A percentile compares a stretch with the other conserved stretches of the same genome.
These are phyloP conservation scores for Phoenoteleia sp. DNA, from an alignment of 2,888 invertebrate species.

Conservation along the genomic window DNA sequence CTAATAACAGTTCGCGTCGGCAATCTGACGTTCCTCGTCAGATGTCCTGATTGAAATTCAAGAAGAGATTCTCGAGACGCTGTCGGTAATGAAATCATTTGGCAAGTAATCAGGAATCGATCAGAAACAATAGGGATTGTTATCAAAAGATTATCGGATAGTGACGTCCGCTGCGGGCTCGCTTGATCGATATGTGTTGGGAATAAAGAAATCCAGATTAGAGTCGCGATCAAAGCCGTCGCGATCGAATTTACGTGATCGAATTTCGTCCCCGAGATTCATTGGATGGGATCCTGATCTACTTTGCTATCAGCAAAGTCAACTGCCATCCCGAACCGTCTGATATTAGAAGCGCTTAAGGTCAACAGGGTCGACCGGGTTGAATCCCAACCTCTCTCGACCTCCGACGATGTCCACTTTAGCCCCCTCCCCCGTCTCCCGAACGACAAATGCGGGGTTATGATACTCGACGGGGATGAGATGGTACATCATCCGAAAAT, in stretches of 20 bases:
- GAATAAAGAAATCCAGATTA: slow-evolving; percentile 20
- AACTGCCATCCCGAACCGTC: slow-evolving; percentile 7
- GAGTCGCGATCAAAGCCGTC: slow-evolving; percentile 3
- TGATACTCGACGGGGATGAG: slow-evolving; percentile 35
- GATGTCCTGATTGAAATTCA: too few species aligned
- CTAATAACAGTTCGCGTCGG: too few species aligned
- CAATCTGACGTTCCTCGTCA: too few species aligned
- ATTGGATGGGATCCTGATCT: not conserved
- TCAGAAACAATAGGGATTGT: not conserved
- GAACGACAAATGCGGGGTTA: slow-evolving; percentile 62
- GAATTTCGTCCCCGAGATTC: not conserved
- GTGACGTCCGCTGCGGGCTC: not conserved
- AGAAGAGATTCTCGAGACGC: not conserved
- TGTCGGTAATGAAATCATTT: not conserved
- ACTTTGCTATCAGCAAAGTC: slow-evolving; percentile 14
- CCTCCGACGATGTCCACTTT: slow-evolving; percentile 36
- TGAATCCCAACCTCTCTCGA: slow-evolving; percentile 34
- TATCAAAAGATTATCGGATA: not conserved
- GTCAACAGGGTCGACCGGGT: slow-evolving; percentile 16
- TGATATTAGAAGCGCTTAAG: slow-evolving; percentile 16
- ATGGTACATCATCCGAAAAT: slow-evolving; percentile 45
- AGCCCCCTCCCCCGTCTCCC: not conserved
- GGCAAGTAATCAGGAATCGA: not conserved
- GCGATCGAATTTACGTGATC: not conserved
- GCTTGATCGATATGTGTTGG: not conserved